Evolutionary conservation across 2,797 vertebrate genomes (phyloP).

Genomic region (Lepidocolaptes lacrymiger): DNA sequence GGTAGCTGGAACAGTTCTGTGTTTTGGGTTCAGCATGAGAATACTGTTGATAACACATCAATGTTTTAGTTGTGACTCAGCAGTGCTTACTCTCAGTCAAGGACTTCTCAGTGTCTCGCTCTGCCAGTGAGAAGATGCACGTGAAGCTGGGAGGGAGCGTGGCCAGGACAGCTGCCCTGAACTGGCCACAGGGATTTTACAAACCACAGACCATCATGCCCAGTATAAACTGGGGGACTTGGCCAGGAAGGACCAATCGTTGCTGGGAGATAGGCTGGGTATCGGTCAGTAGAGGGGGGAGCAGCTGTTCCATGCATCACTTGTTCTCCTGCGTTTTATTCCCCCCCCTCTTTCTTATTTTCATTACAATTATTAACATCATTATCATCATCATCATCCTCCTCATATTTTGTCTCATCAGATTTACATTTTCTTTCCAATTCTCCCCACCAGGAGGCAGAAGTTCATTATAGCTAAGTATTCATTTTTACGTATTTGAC

Average conservation of each 20-base stretch:
- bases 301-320: background rate
- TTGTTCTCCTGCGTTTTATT: background rate
- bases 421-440: background rate
- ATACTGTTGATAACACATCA: background rate
- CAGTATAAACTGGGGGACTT: background rate
- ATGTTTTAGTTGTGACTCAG: background rate
- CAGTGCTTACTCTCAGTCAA: background rate
- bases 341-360: background rate
- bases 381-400: background rate
- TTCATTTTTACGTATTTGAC: slow-evolving; percentile 2
- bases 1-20: background rate
- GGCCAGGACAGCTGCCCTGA: background rate
- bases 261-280: background rate
- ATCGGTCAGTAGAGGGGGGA: background rate
- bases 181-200: background rate
- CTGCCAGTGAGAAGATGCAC: background rate
- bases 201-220: background rate
- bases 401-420: background rate
- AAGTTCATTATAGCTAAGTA: background rate
- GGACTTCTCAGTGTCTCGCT: background rate
- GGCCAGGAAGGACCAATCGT: rapidly evolving
- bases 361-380: background rate
- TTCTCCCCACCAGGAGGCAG: background rate
- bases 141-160: background rate
- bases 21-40: background rate